Conservation (phyloP, 2,888 invertebrate genomes). For the Masnerella sp. region DNA sequence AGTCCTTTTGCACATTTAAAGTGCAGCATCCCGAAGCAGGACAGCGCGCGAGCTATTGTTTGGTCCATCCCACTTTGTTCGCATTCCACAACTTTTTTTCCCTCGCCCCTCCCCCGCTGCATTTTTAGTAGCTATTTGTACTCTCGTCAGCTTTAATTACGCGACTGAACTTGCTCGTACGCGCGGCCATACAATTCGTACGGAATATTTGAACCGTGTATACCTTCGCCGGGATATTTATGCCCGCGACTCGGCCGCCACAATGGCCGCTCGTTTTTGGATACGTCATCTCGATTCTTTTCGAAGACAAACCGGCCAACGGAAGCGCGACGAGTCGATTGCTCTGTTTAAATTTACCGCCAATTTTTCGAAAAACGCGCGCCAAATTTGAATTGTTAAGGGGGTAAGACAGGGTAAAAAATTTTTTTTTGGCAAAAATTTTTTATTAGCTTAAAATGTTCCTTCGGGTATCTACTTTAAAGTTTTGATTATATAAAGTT, state of each 20-base stretch:
- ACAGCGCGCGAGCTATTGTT: constrained; percentile 6
- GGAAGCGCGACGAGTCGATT: too few relatives aligned
- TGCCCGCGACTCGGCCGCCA: neutral
- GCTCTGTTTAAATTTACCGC: too few relatives aligned
- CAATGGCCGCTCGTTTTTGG: constrained; percentile 2
- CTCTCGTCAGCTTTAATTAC: constrained; percentile 9
- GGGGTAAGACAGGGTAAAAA: too few relatives aligned
- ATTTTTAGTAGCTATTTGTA: constrained; percentile 16
- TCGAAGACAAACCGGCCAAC: neutral
- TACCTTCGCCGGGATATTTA: neutral
- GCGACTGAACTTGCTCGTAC: neutral
- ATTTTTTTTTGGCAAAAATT: too few relatives aligned
- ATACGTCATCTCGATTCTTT: constrained; percentile 4
- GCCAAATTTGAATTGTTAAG: too few relatives aligned
- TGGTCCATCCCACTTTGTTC: constrained; percentile 4
- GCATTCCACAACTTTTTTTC: constrained; percentile 7
- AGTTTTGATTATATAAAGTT: too few relatives aligned
- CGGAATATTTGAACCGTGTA: constrained; percentile 1
- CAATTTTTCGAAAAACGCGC: too few relatives aligned
- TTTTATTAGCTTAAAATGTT: too few relatives aligned
- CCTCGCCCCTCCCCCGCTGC: neutral
- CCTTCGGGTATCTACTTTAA: too few relatives aligned
- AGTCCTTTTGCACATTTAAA: too few relatives aligned
- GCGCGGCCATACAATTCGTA: neutral
- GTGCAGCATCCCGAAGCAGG: neutral